Evolutionary conservation across 2,888 invertebrate genomes (phyloP).

Genomic region (Malthinus flaveolus): DNA sequence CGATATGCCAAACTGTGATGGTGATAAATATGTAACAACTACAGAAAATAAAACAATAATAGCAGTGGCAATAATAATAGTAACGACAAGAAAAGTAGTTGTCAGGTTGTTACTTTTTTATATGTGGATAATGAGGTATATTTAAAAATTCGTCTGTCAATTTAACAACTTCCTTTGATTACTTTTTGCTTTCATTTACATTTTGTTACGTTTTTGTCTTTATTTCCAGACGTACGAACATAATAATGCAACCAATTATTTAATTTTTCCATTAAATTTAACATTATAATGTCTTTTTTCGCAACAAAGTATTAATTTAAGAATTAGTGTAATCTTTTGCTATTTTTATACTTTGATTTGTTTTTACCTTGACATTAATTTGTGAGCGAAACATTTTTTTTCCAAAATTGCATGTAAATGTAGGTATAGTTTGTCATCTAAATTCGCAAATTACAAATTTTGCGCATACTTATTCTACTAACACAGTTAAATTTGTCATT

Average conservation of each 20-base stretch:
- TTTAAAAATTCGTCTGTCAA: constrained; percentile 2
- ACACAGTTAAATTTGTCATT: too few relatives aligned
- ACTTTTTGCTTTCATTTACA: neutral
- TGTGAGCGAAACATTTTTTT: neutral
- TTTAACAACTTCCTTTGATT: constrained; percentile 13
- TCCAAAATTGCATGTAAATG: too few relatives aligned
- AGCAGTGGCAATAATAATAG: too few relatives aligned
- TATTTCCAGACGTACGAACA: neutral
- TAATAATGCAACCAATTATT: neutral
- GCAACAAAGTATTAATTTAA: neutral
- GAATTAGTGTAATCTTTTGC: neutral
- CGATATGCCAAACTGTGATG: too few relatives aligned
- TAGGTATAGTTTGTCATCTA: too few relatives aligned
- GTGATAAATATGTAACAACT: too few relatives aligned
- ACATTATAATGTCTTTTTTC: neutral
- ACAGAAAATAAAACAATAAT: too few relatives aligned
- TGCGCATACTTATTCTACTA: too few relatives aligned
- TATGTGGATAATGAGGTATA: constrained; percentile 9
- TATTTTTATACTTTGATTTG: neutral
- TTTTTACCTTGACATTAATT: constrained; percentile 4
- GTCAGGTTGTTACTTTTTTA: constrained; percentile 5
- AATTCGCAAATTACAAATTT: too few relatives aligned
- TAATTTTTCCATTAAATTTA: constrained; percentile 3
- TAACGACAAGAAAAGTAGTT: neutral
- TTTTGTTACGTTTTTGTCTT: neutral